A percentile compares a stretch with the other conserved stretches of the same genome.
phyloP scores from a whole-genome alignment of 1,140 invertebrate genomes.

The Glomeris maerens region DNA sequence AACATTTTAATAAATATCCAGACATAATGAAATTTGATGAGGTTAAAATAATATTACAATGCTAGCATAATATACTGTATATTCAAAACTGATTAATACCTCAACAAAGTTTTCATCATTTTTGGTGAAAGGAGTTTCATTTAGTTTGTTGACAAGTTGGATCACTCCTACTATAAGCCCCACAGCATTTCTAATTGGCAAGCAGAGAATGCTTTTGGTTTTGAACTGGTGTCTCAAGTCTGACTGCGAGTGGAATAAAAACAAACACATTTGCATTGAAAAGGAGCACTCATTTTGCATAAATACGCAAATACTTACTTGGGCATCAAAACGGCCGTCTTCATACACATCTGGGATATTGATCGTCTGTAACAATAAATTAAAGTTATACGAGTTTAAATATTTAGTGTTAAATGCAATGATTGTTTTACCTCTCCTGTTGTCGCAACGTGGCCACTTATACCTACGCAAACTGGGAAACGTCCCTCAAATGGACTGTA shows the following conservation, averaged over 20 bases:
- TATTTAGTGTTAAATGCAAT: slow-evolving; percentile 4
- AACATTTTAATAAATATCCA: slow-evolving; percentile 1
- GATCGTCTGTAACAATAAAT: slow-evolving; percentile 48
- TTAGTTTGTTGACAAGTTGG: slow-evolving; percentile 84
- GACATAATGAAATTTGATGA: too few species aligned
- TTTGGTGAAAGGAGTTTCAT: slow-evolving; percentile 70
- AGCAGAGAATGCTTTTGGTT: slow-evolving; percentile 73
- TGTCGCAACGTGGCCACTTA: slow-evolving; percentile 89
- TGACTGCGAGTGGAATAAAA: neutral
- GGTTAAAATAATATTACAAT: too few species aligned
- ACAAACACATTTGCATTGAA: neutral
- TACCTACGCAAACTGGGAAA: slow-evolving; percentile 92
- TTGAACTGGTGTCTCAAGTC: slow-evolving; percentile 40
- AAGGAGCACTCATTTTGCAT: neutral
- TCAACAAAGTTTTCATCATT: slow-evolving; percentile 89
- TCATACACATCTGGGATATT: slow-evolving; percentile 81
- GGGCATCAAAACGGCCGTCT: slow-evolving; percentile 78
- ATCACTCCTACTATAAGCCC: slow-evolving; percentile 84
- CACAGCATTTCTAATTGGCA: slow-evolving; percentile 81
- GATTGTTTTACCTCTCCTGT: slow-evolving; percentile 69
- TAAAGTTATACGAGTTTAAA: neutral
- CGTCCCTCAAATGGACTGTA: slow-evolving; percentile 67
- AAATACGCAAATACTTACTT: slow-evolving; percentile 20
- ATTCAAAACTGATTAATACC: slow-evolving; percentile 20
- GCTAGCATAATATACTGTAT: too few species aligned